phyloP scores from a whole-genome alignment of 2,888 invertebrate genomes.

The Xanthorhoe spadicearia region DNA sequence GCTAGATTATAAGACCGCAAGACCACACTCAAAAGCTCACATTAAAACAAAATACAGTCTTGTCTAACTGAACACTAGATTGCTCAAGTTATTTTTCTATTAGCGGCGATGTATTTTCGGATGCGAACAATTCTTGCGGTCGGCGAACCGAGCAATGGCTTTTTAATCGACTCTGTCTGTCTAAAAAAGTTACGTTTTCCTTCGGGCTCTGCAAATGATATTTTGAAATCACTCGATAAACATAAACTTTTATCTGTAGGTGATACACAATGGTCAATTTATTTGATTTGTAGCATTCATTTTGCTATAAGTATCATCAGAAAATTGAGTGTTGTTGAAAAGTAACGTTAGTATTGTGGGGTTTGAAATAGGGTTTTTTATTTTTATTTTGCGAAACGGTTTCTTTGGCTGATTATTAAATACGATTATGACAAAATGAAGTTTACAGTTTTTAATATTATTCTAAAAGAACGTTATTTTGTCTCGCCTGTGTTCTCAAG shows the following conservation, averaged over 20 bases:
- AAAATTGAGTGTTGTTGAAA: background rate
- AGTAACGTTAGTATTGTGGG: too few relatives aligned
- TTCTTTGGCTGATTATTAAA: too few relatives aligned
- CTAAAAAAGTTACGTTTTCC: constrained; percentile 38
- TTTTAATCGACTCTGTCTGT: constrained; percentile 46
- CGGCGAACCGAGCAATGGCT: constrained; percentile 46
- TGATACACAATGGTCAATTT: background rate
- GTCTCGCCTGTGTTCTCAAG: too few relatives aligned
- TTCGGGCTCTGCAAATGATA: constrained; percentile 32
- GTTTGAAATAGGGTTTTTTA: too few relatives aligned
- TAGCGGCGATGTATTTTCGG: constrained; percentile 44
- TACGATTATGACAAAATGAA: too few relatives aligned
- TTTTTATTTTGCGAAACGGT: too few relatives aligned
- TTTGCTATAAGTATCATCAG: background rate
- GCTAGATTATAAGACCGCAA: background rate
- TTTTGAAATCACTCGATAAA: constrained; percentile 28
- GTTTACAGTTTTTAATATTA: too few relatives aligned
- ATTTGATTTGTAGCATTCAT: background rate
- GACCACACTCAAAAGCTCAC: background rate
- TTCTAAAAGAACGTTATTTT: too few relatives aligned
- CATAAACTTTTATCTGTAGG: constrained; percentile 27
- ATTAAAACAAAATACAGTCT: constrained; percentile 52
- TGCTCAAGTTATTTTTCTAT: constrained; percentile 45
- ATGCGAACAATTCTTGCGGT: constrained; percentile 45
- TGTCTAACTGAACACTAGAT: constrained; percentile 50